Evolutionary conservation across 2,113 vertebrate species (phyloP), one percentile per base, ranked within the genome.

Genomic region (Turdus rufiventris): DNA sequence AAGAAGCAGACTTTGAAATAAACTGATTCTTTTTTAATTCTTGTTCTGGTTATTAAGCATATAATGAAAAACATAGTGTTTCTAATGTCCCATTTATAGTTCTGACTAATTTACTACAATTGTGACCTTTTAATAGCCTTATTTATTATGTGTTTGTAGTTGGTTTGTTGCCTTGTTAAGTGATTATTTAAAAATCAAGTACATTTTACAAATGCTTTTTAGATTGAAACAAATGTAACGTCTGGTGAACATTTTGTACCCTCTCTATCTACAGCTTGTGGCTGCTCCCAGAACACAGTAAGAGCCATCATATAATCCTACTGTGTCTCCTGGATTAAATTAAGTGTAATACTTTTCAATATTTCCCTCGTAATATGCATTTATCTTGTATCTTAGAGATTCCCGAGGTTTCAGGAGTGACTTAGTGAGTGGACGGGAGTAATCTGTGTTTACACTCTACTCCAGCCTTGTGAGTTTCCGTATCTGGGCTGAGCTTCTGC

Each of bases 1-100:
- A 98, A 95, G 99, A 99, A 99, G 99, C 99, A 98, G 98, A 94
- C 98, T 99, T 99, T 99, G 98, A 99, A 99, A 99, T 99, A 99
- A 99, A 98, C 98, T 98, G 97, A 98, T 97, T 98, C 97, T 98
- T 98, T 98, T 98, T 98, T 98, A 98, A 97, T 98, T 97, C 97
- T 97, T 96, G 97, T 96, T 98, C 98, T 97, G 97, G 96, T 97
- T 98, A 97, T 97, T 98, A 98, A 98, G 94, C 96, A 91, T 97
- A 96, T 96, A 96, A 94, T 84, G 82, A 96, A 93, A 91, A 90
- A 45, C 81, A 70, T 93, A 94, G 93, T 95, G 82, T 98, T 97
- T 97, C 94, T 97, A 96, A 96, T 97, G 94, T 96, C 94, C 89
- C 94, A 88, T 98, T 97, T 97, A 93, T 97, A 97, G 92, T 96